Evolutionary conservation across 2,888 invertebrate species (phyloP), one percentile per base, ranked within the genome.

Genomic region (Leptopilina myrica): DNA sequence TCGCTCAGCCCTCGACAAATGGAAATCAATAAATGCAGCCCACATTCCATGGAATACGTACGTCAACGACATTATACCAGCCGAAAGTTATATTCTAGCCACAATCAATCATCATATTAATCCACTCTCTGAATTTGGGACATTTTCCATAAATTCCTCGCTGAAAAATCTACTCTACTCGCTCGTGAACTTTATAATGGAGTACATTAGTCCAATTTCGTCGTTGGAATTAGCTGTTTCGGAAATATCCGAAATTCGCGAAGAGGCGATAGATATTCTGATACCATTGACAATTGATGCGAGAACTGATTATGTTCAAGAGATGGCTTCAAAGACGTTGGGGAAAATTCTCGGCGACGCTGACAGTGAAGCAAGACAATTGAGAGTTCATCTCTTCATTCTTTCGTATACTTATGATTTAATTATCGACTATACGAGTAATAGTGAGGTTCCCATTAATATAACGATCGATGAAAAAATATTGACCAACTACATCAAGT

Each of bases 11-110:
- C 90, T 95, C 46, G 94, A 95, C 83, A 94, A 94, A 83, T 95
- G 95, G 95, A 94, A 94, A 86, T 91, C 92, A 5, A 93, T 92
- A 62, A 92, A 90, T 59, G 92, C 93, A 53, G 92, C 93, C 78
- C 94, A 94, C 81, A 93, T 94, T 77, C 93, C 94, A 59, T 94
- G 94, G 94, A 94, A 94, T 53, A 94, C 95, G 26, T 96, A 95
- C 92, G 93, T 95, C 59, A 94, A 94, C 82, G 96, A 97, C 89
- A 95, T 96, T 59, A 95, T 97, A 83, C 97, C 97, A 14, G 95
- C 96, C 0, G 97, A 97, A 90, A 96, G 95, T 86, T 97, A 96
- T 84, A 94, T 97, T 3, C 93, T 96, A n/a, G 94, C 95, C 77
- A 94, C 97, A 6, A 94, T 97, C 56, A 94, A 93, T 82, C 93